Conservation (phyloP, 92 coral and sea anemone genomes). For the Epizoanthus scotinus region DNA sequence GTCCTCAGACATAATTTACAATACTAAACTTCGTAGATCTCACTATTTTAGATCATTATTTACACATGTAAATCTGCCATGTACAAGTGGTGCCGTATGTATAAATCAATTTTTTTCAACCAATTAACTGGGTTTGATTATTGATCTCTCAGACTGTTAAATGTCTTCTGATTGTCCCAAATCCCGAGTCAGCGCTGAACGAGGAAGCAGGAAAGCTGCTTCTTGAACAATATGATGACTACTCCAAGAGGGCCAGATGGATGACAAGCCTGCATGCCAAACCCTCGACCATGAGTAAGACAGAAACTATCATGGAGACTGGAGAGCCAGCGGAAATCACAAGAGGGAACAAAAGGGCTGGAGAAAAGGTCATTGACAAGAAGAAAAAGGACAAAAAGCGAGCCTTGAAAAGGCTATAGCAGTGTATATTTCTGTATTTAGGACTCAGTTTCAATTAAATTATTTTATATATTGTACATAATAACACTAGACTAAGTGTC, state of each 20-base stretch:
- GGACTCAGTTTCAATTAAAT: slow-evolving; percentile 34
- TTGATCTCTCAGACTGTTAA: slow-evolving; percentile 76
- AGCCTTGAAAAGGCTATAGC: slow-evolving; percentile 91
- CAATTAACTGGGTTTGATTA: too few relatives aligned
- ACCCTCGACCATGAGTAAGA: slow-evolving; percentile 56
- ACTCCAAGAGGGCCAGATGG: slow-evolving; percentile 94
- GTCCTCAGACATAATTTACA: too few relatives aligned
- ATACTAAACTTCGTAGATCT: too few relatives aligned
- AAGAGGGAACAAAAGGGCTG: slow-evolving; percentile 91
- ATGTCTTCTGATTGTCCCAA: slow-evolving; percentile 94
- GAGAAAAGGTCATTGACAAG: slow-evolving; percentile 86
- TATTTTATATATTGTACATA: slow-evolving; percentile 43
- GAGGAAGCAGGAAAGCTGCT: slow-evolving; percentile 98
- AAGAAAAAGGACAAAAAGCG: slow-evolving; percentile 98
- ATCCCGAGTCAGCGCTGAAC: slow-evolving; percentile 97
- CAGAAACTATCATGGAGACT: slow-evolving; percentile 47
- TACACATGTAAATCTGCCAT: not conserved
- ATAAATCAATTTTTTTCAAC: too few relatives aligned
- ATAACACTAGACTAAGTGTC: not conserved
- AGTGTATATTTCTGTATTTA: slow-evolving; percentile 24
- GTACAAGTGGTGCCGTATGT: too few relatives aligned
- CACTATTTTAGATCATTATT: too few relatives aligned
- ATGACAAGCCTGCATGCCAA: slow-evolving; percentile 96
- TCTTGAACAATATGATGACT: slow-evolving; percentile 94
- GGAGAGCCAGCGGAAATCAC: slow-evolving; percentile 55